Conservation (phyloP, 2,888 invertebrate genomes). For the Orthosia gracilis region DNA sequence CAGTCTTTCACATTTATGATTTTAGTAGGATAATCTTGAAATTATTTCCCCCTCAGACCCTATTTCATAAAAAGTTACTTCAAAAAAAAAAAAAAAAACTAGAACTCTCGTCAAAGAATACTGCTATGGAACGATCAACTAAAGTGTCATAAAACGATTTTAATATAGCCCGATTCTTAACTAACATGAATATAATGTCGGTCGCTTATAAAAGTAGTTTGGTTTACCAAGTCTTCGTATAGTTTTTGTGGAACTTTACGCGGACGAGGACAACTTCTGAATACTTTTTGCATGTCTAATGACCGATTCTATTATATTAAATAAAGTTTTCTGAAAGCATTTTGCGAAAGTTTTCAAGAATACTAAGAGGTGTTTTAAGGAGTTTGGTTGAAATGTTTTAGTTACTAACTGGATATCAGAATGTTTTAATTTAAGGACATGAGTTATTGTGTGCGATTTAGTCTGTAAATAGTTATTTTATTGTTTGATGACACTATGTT, state of each 20-base stretch:
- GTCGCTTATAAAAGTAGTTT: constrained; percentile 50
- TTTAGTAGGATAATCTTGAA: not conserved
- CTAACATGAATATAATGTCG: constrained; percentile 50
- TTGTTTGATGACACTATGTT: no score
- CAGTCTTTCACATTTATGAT: not conserved
- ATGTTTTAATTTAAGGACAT: no score
- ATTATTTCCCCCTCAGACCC: not conserved
- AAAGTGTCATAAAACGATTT: constrained; percentile 45
- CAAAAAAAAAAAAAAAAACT: constrained; percentile 2
- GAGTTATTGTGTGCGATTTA: not conserved
- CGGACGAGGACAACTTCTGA: constrained; percentile 50
- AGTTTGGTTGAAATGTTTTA: constrained; percentile 30
- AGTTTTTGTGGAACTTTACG: constrained; percentile 56
- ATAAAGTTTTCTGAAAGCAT: constrained; percentile 62
- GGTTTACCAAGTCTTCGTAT: constrained; percentile 46
- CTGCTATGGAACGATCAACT: constrained; percentile 29
- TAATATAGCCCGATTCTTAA: constrained; percentile 36
- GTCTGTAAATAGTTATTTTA: no score
- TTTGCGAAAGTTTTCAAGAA: constrained; percentile 59
- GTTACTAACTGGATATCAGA: not conserved
- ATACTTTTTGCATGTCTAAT: constrained; percentile 64
- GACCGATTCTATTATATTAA: constrained; percentile 61
- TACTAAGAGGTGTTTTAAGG: constrained; percentile 46
- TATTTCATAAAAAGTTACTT: constrained; percentile 6
- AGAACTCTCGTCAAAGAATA: constrained; percentile 8